Evolutionary conservation across 1,140 invertebrate species (phyloP), one percentile per base, ranked within the genome.

Genomic region (Calliphora vicina): DNA sequence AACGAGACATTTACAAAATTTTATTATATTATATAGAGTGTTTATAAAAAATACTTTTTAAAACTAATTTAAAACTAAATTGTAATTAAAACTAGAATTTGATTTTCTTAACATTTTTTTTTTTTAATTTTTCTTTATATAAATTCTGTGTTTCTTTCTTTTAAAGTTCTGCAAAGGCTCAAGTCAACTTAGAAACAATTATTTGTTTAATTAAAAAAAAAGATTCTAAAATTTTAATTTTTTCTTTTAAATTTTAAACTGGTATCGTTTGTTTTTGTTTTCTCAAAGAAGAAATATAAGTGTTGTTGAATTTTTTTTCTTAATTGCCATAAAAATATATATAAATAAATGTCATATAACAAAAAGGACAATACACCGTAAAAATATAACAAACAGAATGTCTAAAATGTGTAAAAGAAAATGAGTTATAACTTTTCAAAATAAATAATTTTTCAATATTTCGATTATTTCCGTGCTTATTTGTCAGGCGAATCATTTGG

Each of bases 161-260:
- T 25, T 42, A 25, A n/a, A 76, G 15, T 42, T 76, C 74, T 67
- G 80, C 89, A 90, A 90, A 90, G 89, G 89, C 89, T 90, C 89
- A 90, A 90, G 89, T 90, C 88, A 90, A 90, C 89, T 86, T 89
- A 35, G 84, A 89, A 88, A 87, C 86, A 88, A 87, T 83, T 84
- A 67, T 82, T 67, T 83, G 6, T 85, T 83, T 84, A 84, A 83
- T 12, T 72, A 17, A 20, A 74, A 83, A 35, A 20, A n/a, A 43
- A 25, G 9, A 6, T 74, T 80, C 29, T 29, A n/a, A 61, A n/a
- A 82, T 73, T 76, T 67, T 67, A 1, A 17, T 23, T 67, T 67
- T 84, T 81, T 83, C 80, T 83, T 45, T 23, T 45, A 43, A 13
- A 43, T 23, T 6, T 23, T 10, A 17, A 73, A 73, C 29, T 78